Base-by-base conservation (phyloP, 2,888 invertebrate species). In the Sarcophaga subvicina region DNA sequence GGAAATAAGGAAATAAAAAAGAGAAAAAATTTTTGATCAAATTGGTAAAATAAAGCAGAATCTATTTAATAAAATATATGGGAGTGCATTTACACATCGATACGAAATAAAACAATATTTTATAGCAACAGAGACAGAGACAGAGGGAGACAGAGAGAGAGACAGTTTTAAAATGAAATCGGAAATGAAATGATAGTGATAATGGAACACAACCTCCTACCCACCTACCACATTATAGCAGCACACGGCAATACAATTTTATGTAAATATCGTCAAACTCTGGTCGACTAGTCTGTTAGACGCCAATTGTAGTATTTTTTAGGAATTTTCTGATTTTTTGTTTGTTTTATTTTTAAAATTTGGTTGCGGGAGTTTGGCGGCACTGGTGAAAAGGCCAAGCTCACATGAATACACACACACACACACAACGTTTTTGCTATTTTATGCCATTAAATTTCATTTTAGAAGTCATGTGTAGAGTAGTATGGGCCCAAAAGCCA, bases 111-210 rank as follows among this genome's bases (percentile, higher is more conserved):
- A 37, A 37, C 8, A 37, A 37, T 37, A 37, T 37, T 37, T 37
- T 37, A 37, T 37, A 2, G 37, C 37, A 8, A 8, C 2, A 0
- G 37, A 37, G 2, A 37, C 10, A 37, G 37, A 37, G 8, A 37
- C 2, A 37, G 37, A 2, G 8, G 1, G 8, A 37, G 8, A 8
- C 8, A 37, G 37, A 37, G 0, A 8, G 4, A n/a, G 67, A n/a
- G 45, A 27, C 8, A 3, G 5, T 54, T 54, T 54, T 17, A 54
- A 45, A 63, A 79, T 82, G 71, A 49, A 49, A 84, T 75, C 84
- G 87, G 84, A 87, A 84, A 87, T 84, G 76, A 84, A 87, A 80
- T 12, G 76, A 54, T 54, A 54, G 54, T 76, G 76, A 82, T 81
- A 72, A 12, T 73, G 37, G 70, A 64, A 27, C 1, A 37, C 37